phyloP scores from a whole-genome alignment of 1,140 invertebrate species.

The Helicoverpa armigera region DNA sequence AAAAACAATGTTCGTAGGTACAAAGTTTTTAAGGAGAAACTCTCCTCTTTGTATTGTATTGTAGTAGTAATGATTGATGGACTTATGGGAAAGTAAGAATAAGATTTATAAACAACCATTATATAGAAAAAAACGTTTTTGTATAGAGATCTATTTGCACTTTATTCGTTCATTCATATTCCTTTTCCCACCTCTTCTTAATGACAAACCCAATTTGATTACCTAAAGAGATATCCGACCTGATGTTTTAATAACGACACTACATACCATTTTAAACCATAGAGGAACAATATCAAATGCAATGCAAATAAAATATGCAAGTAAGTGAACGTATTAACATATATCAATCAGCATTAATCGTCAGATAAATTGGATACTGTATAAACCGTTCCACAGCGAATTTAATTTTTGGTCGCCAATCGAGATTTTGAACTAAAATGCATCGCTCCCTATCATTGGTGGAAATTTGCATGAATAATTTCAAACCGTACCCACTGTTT shows the following conservation, averaged over 20 bases:
- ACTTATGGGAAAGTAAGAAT: too few relatives aligned
- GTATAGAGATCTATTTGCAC: too few relatives aligned
- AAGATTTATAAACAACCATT: too few relatives aligned
- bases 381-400: conserved; percentile 9
- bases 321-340: conserved; percentile 32
- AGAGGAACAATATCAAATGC: background rate
- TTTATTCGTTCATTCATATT: too few relatives aligned
- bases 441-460: conserved; percentile 47
- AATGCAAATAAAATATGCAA: conserved; percentile 19
- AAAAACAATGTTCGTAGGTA: too few relatives aligned
- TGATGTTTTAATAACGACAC: background rate
- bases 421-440: conserved; percentile 49
- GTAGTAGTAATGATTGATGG: too few relatives aligned
- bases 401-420: conserved; percentile 43
- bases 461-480: conserved; percentile 54
- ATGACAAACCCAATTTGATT: too few relatives aligned
- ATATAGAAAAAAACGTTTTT: too few relatives aligned
- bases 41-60: too few relatives aligned
- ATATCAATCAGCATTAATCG: conserved; percentile 37
- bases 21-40: too few relatives aligned
- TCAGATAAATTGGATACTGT: conserved; percentile 26
- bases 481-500: conserved; percentile 47
- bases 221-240: too few relatives aligned
- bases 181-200: too few relatives aligned
- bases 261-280: background rate